These are phyloP conservation scores for Camarhynchus parvulus DNA, from an alignment of 2,113 vertebrate genomes.

Conservation along the genomic window DNA sequence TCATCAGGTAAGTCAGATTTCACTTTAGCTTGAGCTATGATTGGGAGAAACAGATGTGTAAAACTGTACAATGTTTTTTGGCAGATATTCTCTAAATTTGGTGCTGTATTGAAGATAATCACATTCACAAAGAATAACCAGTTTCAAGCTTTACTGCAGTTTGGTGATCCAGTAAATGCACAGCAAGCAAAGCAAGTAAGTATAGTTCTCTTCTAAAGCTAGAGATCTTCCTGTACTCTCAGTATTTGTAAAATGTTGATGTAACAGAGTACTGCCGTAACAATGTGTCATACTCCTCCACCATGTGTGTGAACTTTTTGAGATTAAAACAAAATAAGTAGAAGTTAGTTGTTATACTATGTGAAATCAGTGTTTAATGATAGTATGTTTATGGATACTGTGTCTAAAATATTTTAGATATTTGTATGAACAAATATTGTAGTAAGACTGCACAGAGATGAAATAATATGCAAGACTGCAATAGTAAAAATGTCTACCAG, in stretches of 20 bases:
- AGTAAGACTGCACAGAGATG: not conserved
- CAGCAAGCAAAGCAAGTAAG: conserved; percentile 97
- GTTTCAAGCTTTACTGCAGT: conserved; percentile 97
- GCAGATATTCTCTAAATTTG: conserved; percentile 99
- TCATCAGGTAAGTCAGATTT: conserved; percentile 86
- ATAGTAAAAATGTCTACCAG: not conserved
- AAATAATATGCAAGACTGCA: not conserved
- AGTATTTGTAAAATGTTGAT: not conserved
- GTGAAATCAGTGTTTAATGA: not conserved
- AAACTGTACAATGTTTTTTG: conserved; percentile 58
- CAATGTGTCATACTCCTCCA: not conserved
- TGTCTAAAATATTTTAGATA: not conserved
- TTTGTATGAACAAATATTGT: not conserved
- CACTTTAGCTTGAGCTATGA: not conserved
- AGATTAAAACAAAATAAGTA: not conserved
- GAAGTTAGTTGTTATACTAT: not conserved
- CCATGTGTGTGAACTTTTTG: not conserved
- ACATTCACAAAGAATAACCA: conserved; percentile 99
- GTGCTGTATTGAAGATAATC: conserved; percentile 98
- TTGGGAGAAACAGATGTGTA: not conserved
- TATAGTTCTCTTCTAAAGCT: not conserved
- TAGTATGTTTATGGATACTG: not conserved
- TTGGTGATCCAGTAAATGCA: conserved; percentile 91
- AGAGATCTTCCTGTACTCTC: not conserved
- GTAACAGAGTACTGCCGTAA: not conserved